Evolutionary conservation across 2,113 vertebrate genomes (phyloP).

Genomic region (Archilochus colubris): DNA sequence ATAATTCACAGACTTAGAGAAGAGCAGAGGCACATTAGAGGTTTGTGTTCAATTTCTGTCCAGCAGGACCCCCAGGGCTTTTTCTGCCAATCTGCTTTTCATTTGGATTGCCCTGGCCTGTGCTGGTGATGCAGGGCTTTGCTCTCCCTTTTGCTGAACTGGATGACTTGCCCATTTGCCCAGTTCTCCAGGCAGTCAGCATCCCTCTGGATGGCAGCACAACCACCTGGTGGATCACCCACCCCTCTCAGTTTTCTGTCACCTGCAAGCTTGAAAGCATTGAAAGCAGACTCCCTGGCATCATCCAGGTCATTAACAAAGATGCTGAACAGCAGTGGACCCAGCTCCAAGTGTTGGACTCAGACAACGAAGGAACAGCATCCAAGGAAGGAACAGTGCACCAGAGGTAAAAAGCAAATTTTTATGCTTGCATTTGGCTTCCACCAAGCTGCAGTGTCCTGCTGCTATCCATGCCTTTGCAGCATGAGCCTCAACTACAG

Average conservation of each 20-base stretch:
- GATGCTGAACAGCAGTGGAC: background rate
- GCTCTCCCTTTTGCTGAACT: background rate
- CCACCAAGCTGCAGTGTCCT: accelerated
- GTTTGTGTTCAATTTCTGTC: background rate
- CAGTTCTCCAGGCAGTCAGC: accelerated
- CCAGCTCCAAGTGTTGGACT: background rate
- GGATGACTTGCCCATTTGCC: background rate
- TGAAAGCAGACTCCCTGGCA: background rate
- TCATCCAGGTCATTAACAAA: background rate
- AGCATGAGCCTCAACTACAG: background rate
- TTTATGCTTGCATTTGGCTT: background rate
- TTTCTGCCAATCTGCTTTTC: background rate
- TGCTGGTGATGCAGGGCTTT: background rate
- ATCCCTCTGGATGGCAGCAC: background rate
- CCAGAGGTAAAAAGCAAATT: background rate
- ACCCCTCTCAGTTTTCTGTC: background rate
- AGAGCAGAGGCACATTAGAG: background rate
- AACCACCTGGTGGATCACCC: background rate
- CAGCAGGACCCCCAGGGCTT: background rate
- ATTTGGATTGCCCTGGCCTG: background rate
- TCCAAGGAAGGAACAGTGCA: background rate
- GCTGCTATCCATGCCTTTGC: background rate
- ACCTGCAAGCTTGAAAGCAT: background rate
- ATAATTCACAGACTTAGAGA: background rate
- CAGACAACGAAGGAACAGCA: background rate